Evolutionary conservation across 2,113 vertebrate genomes (phyloP), one percentile per base, ranked within the genome.

Genomic region (Blennius ocellaris): DNA sequence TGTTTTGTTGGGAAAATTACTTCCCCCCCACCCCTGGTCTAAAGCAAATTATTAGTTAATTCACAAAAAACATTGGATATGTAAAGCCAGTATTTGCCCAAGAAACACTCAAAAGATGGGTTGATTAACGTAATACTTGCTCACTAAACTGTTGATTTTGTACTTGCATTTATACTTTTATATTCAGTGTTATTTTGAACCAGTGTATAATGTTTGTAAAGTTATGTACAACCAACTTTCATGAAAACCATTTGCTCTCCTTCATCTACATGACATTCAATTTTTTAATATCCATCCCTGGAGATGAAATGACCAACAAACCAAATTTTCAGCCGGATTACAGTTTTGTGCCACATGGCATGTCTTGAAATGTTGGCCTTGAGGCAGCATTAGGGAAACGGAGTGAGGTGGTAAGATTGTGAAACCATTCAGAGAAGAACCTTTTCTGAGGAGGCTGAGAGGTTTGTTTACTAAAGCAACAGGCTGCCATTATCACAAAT

Each of bases 401-500:
- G 44, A 62, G 9, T 10, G 40, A 53, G 15, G 11, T 12, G 16
- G 3, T 21, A 50, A 69, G 50, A 63, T 75, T 62, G 8, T 6
- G 0, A 5, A 6, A 68, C 3, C 52, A 71, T 60, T 69, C n/a
- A 63, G 36, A 86, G 45, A 47, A 85, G 36, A 6, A 73, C 55
- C 59, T 73, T 74, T 63, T 85, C 68, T 84, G 43, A 82, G 36
- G 63, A 17, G 53, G 52, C 30, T 68, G 61, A 64, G 55, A 15
- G 40, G 17, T 64, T 81, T 81, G 51, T 66, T 81, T 76, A 55
- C 11, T 50, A 36, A 65, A 43, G 16, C 40, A 86, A 69, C 76
- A 64, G 70, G 57, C 73, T 80, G 78, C 69, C 58, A 83, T 89
- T 87, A 72, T 74, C 57, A 40, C 50, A 78, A 58, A 87, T 78